A percentile compares a stretch with the other conserved stretches of the same genome.
phyloP scores from a whole-genome alignment of 2,797 vertebrate species.

The Huso huso region DNA sequence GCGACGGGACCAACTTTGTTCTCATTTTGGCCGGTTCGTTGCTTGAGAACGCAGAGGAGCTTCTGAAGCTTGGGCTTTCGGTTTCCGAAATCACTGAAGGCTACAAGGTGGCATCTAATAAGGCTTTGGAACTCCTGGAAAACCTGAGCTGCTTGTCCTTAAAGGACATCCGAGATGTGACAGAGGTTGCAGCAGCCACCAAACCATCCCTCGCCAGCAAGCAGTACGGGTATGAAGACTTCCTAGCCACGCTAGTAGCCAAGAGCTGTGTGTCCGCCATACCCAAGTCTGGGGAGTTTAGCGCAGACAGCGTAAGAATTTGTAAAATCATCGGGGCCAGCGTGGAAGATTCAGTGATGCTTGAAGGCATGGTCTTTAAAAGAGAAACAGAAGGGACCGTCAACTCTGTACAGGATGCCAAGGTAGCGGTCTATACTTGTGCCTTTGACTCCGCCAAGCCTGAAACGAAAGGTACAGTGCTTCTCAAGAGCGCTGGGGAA shows the following conservation, averaged over 20 bases:
- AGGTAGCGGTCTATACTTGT: constrained; percentile 12
- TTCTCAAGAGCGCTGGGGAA: no score
- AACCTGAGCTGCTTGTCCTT: constrained; percentile 8
- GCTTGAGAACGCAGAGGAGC: constrained; percentile 17
- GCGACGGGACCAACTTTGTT: constrained; percentile 17
- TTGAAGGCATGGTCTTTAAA: constrained; percentile 17
- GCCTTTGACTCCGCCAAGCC: constrained; percentile 10
- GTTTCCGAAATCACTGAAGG: constrained; percentile 16
- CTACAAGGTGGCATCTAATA: constrained; percentile 16
- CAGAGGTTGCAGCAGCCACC: neutral
- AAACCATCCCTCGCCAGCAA: constrained; percentile 12
- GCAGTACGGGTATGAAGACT: constrained; percentile 5
- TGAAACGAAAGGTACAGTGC: neutral
- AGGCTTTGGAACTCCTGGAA: constrained; percentile 17
- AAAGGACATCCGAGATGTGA: neutral
- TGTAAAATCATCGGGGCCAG: constrained; percentile 10
- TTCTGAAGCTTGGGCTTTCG: constrained; percentile 7
- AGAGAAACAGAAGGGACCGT: constrained; percentile 9
- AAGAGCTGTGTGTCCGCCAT: constrained; percentile 4
- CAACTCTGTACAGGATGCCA: neutral
- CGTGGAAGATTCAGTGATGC: constrained; percentile 3
- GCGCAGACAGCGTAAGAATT: neutral
- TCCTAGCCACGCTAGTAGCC: constrained; percentile 19
- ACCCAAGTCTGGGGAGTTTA: neutral
- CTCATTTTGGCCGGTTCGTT: constrained; percentile 18